Evolutionary conservation across 2,113 vertebrate species (phyloP).

Genomic region (Phyllostomus hastatus): DNA sequence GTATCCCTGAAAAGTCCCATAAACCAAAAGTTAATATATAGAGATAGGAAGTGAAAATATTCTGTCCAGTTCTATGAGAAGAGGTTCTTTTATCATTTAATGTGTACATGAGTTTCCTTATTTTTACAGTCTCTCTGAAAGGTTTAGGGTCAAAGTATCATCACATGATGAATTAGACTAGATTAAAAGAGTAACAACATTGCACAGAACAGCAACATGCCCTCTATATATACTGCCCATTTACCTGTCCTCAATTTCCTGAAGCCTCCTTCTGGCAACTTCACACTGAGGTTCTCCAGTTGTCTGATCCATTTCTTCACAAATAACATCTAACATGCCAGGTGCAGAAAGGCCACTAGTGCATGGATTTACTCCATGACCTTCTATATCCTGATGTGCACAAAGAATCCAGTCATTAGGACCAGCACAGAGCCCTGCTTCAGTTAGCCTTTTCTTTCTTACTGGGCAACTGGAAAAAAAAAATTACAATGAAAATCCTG

Average conservation of each 20-base stretch:
- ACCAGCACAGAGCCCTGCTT: constrained; percentile 71
- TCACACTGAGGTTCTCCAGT: constrained; percentile 82
- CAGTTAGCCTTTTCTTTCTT: constrained; percentile 81
- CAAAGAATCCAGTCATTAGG: constrained; percentile 78
- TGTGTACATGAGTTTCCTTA: neutral
- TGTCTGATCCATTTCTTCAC: constrained; percentile 86
- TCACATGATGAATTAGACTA: neutral
- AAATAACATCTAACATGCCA: constrained; percentile 77
- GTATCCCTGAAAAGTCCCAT: neutral
- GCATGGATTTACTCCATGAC: constrained; percentile 74
- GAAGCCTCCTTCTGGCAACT: constrained; percentile 82
- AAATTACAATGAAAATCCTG: constrained; percentile 44
- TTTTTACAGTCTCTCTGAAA: neutral
- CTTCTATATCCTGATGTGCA: constrained; percentile 78
- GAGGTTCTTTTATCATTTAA: neutral
- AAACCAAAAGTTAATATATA: constrained; percentile 18
- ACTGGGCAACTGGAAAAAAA: constrained; percentile 78
- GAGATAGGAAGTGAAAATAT: neutral
- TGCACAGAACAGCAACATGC: neutral
- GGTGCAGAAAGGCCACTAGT: constrained; percentile 71
- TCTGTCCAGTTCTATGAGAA: neutral
- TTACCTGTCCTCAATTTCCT: constrained; percentile 86
- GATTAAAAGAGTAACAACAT: neutral
- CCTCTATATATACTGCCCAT: neutral
- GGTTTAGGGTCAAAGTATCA: neutral